Conservation (phyloP, 2,113 vertebrate genomes). For the Mesembrinibis cayennensis region DNA sequence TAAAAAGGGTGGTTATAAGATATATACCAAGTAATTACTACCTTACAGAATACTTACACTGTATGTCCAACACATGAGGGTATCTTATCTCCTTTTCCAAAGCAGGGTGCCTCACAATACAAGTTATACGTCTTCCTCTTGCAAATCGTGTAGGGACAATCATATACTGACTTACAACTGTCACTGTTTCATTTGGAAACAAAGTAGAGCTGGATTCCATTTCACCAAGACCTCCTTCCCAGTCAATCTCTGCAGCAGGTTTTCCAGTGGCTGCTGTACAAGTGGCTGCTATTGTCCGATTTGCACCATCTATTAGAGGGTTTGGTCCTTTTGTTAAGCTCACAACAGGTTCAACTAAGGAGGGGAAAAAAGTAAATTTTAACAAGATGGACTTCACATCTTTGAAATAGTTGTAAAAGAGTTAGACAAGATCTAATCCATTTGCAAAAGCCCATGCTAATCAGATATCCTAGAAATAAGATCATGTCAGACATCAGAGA, state of each 20-base stretch:
- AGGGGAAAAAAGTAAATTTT: not conserved
- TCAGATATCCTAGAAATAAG: not conserved
- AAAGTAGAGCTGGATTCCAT: slow-evolving; percentile 75
- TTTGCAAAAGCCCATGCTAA: not conserved
- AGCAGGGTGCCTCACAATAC: slow-evolving; percentile 90
- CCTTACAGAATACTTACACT: slow-evolving; percentile 84
- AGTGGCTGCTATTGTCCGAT: slow-evolving; percentile 87
- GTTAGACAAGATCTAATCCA: not conserved
- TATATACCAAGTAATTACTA: not conserved
- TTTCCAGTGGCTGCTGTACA: slow-evolving; percentile 91
- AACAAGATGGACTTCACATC: not conserved
- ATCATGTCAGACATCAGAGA: fast-evolving
- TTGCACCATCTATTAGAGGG: slow-evolving; percentile 85
- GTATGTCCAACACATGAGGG: slow-evolving; percentile 85
- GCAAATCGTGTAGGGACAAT: slow-evolving; percentile 85
- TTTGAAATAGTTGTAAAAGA: not conserved
- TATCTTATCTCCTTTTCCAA: slow-evolving; percentile 87
- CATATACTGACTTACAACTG: slow-evolving; percentile 81
- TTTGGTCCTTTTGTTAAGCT: slow-evolving; percentile 84
- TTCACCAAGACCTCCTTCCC: slow-evolving; percentile 88
- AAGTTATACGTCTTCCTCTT: slow-evolving; percentile 87
- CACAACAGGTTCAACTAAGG: slow-evolving; percentile 91
- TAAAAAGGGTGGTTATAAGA: not conserved
- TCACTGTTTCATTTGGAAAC: slow-evolving; percentile 87
- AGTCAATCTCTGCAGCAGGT: slow-evolving; percentile 88